Evolutionary conservation across 2,888 invertebrate genomes (phyloP).

Genomic region (Drosophila recens): DNA sequence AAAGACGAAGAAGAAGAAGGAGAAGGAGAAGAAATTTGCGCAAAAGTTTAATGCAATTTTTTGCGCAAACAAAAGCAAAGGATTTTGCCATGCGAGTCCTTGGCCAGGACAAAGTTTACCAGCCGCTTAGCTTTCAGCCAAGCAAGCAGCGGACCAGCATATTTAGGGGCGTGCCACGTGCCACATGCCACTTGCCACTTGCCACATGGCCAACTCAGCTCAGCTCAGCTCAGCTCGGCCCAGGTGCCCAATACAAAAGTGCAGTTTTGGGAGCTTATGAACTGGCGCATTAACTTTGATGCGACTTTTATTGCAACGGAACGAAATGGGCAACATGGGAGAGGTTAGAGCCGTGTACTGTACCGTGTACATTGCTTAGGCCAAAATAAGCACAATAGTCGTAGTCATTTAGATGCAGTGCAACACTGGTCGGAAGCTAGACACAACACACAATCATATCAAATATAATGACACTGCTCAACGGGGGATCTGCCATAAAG

Average conservation of each 20-base stretch:
- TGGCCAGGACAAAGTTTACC: slow-evolving; percentile 60
- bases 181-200: slow-evolving; percentile 37
- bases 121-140: slow-evolving; percentile 52
- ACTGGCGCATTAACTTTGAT: slow-evolving; percentile 70
- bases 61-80: slow-evolving; percentile 60
- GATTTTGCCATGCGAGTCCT: slow-evolving; percentile 50
- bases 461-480: slow-evolving; percentile 20
- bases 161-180: slow-evolving; percentile 41
- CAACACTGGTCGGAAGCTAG: slow-evolving; percentile 5
- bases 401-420: not conserved
- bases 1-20: not conserved
- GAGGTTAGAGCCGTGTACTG: slow-evolving; percentile 10
- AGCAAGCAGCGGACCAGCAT: slow-evolving; percentile 4
- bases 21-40: slow-evolving; percentile 56
- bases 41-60: slow-evolving; percentile 76
- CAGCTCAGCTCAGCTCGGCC: slow-evolving; percentile 14
- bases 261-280: slow-evolving; percentile 70
- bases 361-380: slow-evolving; percentile 5
- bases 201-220: slow-evolving; percentile 8
- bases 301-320: slow-evolving; percentile 60
- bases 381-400: slow-evolving; percentile 3
- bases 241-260: slow-evolving; percentile 66
- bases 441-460: slow-evolving; percentile 16
- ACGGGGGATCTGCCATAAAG: slow-evolving; percentile 14
- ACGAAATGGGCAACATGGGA: slow-evolving; percentile 41